Percentiles rank a stretch among this genome's conserved stretches.
Conservation (phyloP, 2,113 vertebrate genomes). For the Tricholaema leucomelas region DNA sequence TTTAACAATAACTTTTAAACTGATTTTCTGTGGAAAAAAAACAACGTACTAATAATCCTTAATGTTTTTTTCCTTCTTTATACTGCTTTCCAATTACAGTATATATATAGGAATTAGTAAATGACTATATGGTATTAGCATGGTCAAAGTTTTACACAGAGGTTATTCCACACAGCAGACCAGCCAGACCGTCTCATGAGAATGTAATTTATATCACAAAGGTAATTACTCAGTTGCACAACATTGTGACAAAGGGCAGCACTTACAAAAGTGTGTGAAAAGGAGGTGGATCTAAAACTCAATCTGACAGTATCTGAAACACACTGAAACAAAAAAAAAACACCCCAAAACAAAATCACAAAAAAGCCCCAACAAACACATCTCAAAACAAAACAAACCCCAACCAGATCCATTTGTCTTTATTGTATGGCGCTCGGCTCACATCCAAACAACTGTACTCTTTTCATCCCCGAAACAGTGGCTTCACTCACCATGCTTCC, state of each 20-base stretch:
- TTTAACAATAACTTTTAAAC: background rate
- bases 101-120: background rate
- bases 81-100: background rate
- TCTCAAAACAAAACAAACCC: background rate
- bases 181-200: background rate
- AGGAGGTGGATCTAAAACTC: background rate
- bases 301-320: background rate
- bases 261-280: background rate
- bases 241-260: background rate
- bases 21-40: background rate
- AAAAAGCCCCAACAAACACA: background rate
- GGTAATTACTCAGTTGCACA: background rate
- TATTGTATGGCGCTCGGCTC: background rate
- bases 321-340: background rate
- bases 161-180: background rate
- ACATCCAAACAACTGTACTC: background rate
- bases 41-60: background rate
- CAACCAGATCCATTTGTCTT: background rate
- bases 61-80: background rate
- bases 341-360: background rate
- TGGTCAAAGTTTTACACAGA: background rate
- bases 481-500: background rate
- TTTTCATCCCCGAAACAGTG: background rate
- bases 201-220: background rate
- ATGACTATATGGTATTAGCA: background rate